A percentile compares a stretch with the other conserved stretches of the same genome.
Conservation (phyloP, 2,888 invertebrate genomes). For the Rhagonycha lutea region DNA sequence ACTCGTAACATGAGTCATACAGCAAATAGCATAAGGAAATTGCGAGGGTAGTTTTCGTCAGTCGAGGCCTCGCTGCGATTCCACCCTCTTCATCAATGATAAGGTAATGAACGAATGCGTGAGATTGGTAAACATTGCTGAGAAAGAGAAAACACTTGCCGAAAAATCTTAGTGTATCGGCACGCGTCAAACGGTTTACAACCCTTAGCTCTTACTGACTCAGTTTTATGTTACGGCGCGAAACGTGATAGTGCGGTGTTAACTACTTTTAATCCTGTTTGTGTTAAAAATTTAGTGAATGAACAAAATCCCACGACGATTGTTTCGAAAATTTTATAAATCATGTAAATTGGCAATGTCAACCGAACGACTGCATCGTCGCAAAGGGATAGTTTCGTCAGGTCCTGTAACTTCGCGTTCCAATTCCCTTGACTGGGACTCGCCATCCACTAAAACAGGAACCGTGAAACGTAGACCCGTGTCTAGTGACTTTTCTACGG, state of each 20-base stretch:
- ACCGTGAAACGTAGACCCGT: constrained; percentile 71
- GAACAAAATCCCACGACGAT: neutral
- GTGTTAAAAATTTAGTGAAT: neutral
- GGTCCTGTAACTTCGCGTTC: constrained; percentile 28
- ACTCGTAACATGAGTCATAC: constrained; percentile 50
- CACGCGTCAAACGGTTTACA: constrained; percentile 25
- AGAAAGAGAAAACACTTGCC: constrained; percentile 33
- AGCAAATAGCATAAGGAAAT: constrained; percentile 52
- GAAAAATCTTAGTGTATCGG: constrained; percentile 26
- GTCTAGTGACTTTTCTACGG: constrained; percentile 48
- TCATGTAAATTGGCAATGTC: constrained; percentile 35
- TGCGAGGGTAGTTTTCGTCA: constrained; percentile 39
- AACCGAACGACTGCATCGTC: constrained; percentile 34
- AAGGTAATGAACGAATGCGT: constrained; percentile 54
- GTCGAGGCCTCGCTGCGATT: constrained; percentile 23
- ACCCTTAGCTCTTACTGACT: constrained; percentile 8
- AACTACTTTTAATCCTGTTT: neutral
- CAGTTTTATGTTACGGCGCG: constrained; percentile 4
- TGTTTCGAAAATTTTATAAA: constrained; percentile 3
- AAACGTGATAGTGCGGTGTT: constrained; percentile 27
- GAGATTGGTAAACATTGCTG: constrained; percentile 51
- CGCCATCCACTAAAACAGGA: constrained; percentile 70
- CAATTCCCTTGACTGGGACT: constrained; percentile 70
- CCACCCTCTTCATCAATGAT: constrained; percentile 46
- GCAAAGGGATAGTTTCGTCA: constrained; percentile 40